Conservation (phyloP, 1,140 invertebrate species). For the Linepithema humile region DNA sequence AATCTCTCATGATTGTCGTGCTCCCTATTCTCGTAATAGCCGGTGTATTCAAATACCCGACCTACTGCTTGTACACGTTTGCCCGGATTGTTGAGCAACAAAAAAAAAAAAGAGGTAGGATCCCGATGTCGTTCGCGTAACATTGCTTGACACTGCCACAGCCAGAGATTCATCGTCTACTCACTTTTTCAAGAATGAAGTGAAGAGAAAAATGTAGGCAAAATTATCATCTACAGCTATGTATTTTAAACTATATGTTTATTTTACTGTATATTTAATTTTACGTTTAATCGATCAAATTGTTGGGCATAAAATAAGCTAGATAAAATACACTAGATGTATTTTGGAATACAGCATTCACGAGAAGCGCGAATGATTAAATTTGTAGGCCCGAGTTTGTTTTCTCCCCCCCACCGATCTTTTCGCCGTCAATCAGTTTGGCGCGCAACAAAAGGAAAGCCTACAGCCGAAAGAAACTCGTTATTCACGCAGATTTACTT, state of each 20-base stretch:
- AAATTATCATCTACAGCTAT: neutral
- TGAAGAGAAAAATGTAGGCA: neutral
- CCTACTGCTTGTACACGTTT: constrained; percentile 73
- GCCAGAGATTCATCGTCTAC: too few species aligned
- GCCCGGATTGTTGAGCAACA: constrained; percentile 77
- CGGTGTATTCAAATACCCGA: constrained; percentile 79
- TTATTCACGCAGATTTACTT: neutral
- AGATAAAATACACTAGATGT: too few species aligned
- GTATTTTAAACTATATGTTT: neutral
- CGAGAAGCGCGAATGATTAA: neutral
- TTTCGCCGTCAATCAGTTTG: neutral
- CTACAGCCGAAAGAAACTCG: neutral
- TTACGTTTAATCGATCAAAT: neutral
- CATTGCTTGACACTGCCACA: constrained; percentile 9
- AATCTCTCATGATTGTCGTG: constrained; percentile 83
- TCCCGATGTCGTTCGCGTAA: constrained; percentile 37
- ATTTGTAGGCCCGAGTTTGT: neutral
- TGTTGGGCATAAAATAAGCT: neutral
- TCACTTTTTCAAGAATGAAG: constrained; percentile 15
- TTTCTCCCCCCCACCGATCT: neutral
- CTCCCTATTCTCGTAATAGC: constrained; percentile 79
- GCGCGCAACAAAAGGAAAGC: neutral
- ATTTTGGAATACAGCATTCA: too few species aligned
- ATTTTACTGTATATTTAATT: neutral
- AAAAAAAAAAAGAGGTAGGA: constrained; percentile 45